phyloP scores from a whole-genome alignment of 2,888 invertebrate species.

The Drosophila siamana region DNA sequence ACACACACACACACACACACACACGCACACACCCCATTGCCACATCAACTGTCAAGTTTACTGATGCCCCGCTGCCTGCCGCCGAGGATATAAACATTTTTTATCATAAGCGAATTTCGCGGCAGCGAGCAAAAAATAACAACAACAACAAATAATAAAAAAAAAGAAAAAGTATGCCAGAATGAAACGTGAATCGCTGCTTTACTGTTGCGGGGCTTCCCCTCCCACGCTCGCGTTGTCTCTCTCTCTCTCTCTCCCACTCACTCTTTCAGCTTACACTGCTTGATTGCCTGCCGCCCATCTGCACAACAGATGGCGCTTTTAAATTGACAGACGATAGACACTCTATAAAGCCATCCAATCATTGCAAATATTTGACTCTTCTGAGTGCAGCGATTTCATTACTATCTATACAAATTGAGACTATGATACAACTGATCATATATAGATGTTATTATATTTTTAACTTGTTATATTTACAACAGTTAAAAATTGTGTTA shows the following conservation, averaged over 20 bases:
- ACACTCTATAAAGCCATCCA: constrained; percentile 11
- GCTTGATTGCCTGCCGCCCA: neutral
- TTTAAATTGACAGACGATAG: constrained; percentile 19
- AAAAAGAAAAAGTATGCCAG: constrained; percentile 37
- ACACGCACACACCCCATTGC: constrained; percentile 39
- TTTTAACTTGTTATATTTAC: too few relatives aligned
- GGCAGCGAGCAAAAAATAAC: constrained; percentile 49
- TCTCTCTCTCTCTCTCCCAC: neutral
- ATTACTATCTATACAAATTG: too few relatives aligned
- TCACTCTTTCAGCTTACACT: neutral
- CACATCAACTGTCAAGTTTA: constrained; percentile 81
- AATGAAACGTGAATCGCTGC: constrained; percentile 40
- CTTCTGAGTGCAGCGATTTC: too few relatives aligned
- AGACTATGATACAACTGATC: too few relatives aligned
- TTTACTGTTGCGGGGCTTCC: constrained; percentile 12
- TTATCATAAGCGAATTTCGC: constrained; percentile 78
- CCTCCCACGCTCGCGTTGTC: neutral
- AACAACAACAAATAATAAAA: constrained; percentile 26
- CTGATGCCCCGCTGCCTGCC: constrained; percentile 63
- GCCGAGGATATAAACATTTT: constrained; percentile 82
- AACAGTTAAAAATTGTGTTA: too few relatives aligned
- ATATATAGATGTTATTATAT: too few relatives aligned
- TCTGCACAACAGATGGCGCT: constrained; percentile 27
- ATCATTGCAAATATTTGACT: neutral
- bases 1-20: constrained; percentile 18